These are phyloP conservation scores for Bucorvus abyssinicus DNA, from an alignment of 2,797 vertebrate species.

Conservation along the genomic window DNA sequence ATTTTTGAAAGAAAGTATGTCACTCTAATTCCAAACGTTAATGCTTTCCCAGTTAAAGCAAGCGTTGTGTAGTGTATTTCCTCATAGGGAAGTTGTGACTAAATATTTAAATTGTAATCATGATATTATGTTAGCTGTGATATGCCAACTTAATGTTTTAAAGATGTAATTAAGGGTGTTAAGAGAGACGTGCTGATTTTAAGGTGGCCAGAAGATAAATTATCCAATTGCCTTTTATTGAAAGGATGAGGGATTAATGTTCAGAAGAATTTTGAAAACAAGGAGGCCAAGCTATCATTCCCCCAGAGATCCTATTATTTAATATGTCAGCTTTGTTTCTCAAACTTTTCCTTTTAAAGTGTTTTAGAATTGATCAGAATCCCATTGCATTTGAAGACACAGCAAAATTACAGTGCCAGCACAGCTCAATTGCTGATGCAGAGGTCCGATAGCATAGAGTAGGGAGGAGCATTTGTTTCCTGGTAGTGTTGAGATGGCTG, in stretches of 20 bases:
- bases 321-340: not conserved
- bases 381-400: not conserved
- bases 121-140: not conserved
- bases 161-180: not conserved
- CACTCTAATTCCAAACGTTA: not conserved
- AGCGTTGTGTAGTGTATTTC: not conserved
- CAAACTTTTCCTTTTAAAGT: not conserved
- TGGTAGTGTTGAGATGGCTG: not conserved
- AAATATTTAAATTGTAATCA: not conserved
- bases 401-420: not conserved
- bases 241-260: not conserved
- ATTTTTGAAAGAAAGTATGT: not conserved
- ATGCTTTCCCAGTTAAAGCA: not conserved
- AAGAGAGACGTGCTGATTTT: not conserved
- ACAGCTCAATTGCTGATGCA: not conserved
- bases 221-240: not conserved
- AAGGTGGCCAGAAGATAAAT: not conserved
- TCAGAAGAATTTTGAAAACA: not conserved
- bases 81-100: not conserved
- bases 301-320: not conserved
- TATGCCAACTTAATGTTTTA: not conserved
- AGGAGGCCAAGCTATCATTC: not conserved
- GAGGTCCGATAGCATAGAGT: not conserved
- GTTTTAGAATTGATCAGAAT: not conserved
- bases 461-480: not conserved